Percentiles rank a stretch among this genome's conserved stretches.
Evolutionary conservation across 1,140 invertebrate genomes (phyloP).

Genomic region (Liolophura sinensis): DNA sequence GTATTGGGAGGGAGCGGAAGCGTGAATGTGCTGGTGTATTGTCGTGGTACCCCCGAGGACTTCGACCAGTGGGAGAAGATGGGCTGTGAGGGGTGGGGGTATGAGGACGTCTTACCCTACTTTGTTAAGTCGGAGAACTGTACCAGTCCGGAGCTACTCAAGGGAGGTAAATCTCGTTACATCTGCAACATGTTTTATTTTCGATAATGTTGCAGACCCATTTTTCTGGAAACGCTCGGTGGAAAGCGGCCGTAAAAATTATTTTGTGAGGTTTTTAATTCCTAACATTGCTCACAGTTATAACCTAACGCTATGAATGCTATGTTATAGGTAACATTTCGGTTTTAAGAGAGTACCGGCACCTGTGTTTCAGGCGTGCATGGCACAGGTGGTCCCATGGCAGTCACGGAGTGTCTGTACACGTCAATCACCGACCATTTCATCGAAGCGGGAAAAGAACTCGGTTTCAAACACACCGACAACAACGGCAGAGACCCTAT

Average conservation of each 20-base stretch:
- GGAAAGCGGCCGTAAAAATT: no score
- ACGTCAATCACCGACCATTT: constrained; percentile 4
- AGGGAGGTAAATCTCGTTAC: constrained; percentile 29
- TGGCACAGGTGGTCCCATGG: constrained; percentile 13
- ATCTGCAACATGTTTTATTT: no score
- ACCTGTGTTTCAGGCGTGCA: constrained; percentile 6
- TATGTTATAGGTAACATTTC: no score
- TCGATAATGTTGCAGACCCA: no score
- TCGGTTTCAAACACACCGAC: constrained; percentile 14
- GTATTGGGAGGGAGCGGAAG: constrained; percentile 80
- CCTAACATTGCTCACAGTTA: no score
- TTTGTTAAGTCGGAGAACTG: constrained; percentile 78
- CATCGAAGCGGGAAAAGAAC: constrained; percentile 9
- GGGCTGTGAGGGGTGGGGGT: constrained; percentile 91
- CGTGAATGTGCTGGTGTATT: constrained; percentile 94
- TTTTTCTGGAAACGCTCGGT: no score
- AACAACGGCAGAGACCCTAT: constrained; percentile 21
- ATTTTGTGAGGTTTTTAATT: no score
- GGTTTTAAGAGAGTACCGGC: no score
- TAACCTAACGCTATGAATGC: no score
- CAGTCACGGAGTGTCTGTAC: constrained; percentile 3
- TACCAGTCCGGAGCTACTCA: constrained; percentile 16
- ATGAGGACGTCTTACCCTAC: constrained; percentile 81
- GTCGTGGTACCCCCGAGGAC: constrained; percentile 87
- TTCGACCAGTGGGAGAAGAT: constrained; percentile 88